phyloP scores from a whole-genome alignment of 2,888 invertebrate species.

The Ochropleura leucogaster region DNA sequence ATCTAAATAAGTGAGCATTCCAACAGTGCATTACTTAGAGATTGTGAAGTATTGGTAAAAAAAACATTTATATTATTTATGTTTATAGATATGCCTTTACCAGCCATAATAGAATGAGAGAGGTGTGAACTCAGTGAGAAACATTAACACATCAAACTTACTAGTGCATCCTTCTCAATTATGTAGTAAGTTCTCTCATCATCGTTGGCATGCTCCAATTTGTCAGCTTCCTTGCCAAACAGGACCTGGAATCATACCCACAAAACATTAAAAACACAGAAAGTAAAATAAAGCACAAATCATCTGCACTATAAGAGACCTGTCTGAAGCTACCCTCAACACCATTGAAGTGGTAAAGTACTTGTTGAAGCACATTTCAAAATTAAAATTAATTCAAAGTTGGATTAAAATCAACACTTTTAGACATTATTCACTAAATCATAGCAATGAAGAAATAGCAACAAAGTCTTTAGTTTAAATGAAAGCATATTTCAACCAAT shows the following conservation, averaged over 20 bases:
- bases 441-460: too few species aligned
- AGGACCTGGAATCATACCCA: slow-evolving; percentile 92
- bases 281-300: neutral
- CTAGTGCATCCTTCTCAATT: slow-evolving; percentile 99
- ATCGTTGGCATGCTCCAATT: slow-evolving; percentile 99
- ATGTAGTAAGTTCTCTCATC: slow-evolving; percentile 99
- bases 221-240: slow-evolving; percentile 99
- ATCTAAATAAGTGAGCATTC: neutral
- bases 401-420: neutral
- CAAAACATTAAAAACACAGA: neutral
- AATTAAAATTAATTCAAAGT: neutral
- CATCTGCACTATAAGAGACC: too few species aligned
- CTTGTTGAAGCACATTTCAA: neutral
- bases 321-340: too few species aligned
- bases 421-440: neutral
- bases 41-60: neutral
- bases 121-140: neutral
- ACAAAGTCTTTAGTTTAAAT: too few species aligned
- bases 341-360: too few species aligned
- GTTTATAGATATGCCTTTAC: neutral
- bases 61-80: neutral
- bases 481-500: too few species aligned
- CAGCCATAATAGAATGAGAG: neutral
- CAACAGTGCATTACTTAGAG: neutral
- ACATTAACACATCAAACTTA: slow-evolving; percentile 69